Percentiles rank a stretch among this genome's conserved stretches.
These are phyloP conservation scores for Agapornis roseicollis DNA, from an alignment of 2,113 vertebrate genomes.

Conservation along the genomic window DNA sequence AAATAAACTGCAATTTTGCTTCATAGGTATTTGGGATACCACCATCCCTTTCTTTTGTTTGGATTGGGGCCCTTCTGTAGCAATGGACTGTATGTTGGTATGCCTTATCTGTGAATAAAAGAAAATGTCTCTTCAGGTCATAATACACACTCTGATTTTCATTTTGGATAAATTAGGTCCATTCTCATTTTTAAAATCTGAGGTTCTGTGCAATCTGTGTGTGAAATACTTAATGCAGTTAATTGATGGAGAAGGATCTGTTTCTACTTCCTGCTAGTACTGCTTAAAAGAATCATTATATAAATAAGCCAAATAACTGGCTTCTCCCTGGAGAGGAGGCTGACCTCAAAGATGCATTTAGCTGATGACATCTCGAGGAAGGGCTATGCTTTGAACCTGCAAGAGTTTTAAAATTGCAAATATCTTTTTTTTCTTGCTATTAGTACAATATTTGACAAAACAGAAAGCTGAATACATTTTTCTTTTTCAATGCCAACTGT, in stretches of 20 bases:
- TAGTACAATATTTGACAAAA: neutral
- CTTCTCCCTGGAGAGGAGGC: neutral
- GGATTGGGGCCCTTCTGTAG: neutral
- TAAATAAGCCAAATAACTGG: neutral
- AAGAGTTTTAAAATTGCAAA: neutral
- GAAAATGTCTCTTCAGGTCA: neutral
- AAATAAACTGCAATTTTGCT: neutral
- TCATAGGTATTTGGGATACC: neutral
- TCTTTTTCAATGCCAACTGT: neutral
- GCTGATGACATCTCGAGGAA: neutral
- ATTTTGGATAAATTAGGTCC: neutral
- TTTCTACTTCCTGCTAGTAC: neutral
- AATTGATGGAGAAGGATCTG: rapidly evolving
- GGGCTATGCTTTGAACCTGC: neutral
- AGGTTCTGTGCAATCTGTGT: neutral
- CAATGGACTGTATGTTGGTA: rapidly evolving
- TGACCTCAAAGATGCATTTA: neutral
- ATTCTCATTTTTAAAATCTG: neutral
- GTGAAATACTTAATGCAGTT: neutral
- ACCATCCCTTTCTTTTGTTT: neutral
- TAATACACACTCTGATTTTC: neutral
- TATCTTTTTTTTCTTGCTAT: neutral
- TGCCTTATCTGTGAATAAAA: neutral
- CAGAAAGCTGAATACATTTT: neutral
- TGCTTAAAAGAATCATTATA: neutral